These are phyloP conservation scores for Orthonyx spaldingii DNA, from an alignment of 2,113 vertebrate species.

Conservation along the genomic window DNA sequence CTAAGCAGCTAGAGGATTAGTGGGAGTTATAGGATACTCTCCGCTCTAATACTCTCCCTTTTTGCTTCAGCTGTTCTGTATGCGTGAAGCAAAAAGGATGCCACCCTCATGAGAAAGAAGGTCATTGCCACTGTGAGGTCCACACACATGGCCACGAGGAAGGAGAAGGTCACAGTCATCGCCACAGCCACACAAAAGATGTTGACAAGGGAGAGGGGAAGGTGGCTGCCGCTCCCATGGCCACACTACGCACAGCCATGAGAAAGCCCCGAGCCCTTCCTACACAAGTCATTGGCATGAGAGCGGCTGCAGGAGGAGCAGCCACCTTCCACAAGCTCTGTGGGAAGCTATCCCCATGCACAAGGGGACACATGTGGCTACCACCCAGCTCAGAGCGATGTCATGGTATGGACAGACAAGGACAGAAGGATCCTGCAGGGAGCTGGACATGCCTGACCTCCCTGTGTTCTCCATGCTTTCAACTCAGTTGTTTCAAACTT, in stretches of 20 bases:
- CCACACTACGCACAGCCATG: rapidly evolving
- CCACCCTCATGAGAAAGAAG: neutral
- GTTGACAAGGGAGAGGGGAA: neutral
- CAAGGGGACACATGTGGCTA: neutral
- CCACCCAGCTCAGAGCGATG: neutral
- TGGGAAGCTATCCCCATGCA: neutral
- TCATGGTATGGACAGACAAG: neutral
- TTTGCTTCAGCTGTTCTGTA: neutral
- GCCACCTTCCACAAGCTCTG: neutral
- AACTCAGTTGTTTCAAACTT: neutral
- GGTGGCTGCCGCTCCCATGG: neutral
- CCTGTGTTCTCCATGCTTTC: neutral
- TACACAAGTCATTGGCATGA: neutral
- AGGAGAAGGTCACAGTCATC: neutral
- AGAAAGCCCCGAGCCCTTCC: neutral
- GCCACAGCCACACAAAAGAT: neutral
- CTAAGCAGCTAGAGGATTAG: constrained; percentile 45
- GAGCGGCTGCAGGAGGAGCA: neutral
- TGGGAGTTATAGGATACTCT: neutral
- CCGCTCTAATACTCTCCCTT: neutral
- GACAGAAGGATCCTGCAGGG: neutral
- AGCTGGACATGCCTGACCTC: neutral
- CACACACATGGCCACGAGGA: neutral
- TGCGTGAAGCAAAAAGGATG: neutral
- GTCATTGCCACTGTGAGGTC: neutral